phyloP scores from a whole-genome alignment of 2,888 invertebrate genomes.

The Tolmerus cingulatus region DNA sequence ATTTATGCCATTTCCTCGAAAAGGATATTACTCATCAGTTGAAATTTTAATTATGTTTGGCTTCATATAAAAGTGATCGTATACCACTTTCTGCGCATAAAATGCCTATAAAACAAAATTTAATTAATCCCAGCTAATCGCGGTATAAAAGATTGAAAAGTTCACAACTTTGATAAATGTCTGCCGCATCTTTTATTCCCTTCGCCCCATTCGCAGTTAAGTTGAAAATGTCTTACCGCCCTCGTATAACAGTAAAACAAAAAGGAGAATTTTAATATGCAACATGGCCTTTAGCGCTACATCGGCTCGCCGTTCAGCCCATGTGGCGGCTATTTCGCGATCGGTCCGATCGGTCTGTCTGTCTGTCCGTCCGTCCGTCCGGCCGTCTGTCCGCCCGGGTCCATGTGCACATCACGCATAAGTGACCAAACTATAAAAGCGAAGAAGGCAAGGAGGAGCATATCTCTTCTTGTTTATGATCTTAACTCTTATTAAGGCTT shows the following conservation, averaged over 20 bases:
- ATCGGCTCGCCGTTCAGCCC: background rate
- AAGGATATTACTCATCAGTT: background rate
- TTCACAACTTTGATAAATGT: constrained; percentile 21
- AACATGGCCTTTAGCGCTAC: constrained; percentile 21
- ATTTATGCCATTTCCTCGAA: background rate
- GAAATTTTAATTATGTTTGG: background rate
- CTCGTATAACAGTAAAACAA: constrained; percentile 17
- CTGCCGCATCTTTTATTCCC: constrained; percentile 16
- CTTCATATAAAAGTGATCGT: background rate
- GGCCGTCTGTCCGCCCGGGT: background rate
- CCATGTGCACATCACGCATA: background rate
- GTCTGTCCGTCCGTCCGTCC: background rate
- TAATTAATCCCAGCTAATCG: constrained; percentile 5
- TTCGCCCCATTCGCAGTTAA: background rate
- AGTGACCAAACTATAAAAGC: constrained; percentile 25
- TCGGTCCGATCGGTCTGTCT: background rate
- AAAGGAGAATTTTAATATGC: constrained; percentile 17
- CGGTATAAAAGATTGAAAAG: background rate
- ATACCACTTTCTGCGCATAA: background rate
- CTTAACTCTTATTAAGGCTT: constrained; percentile 42
- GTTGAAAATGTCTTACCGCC: constrained; percentile 22
- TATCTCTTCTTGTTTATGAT: constrained; percentile 33
- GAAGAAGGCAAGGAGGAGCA: constrained; percentile 37
- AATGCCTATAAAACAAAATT: background rate
- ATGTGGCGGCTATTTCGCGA: background rate